These are phyloP conservation scores for Perca flavescens DNA, from an alignment of 2,113 vertebrate species.

Conservation along the genomic window DNA sequence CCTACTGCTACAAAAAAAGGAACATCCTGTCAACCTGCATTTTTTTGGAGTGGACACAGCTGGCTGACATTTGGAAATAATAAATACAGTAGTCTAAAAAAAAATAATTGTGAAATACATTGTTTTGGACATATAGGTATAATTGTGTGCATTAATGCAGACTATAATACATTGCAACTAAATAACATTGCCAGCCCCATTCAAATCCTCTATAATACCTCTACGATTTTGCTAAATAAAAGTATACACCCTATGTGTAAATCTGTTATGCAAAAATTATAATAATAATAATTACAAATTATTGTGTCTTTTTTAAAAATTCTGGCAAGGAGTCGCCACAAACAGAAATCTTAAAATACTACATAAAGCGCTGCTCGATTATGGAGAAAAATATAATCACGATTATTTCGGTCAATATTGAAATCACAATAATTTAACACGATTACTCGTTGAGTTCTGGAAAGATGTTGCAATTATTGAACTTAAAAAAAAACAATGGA, in stretches of 20 bases:
- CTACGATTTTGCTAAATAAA: not conserved
- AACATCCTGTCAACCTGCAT: not conserved
- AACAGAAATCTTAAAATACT: not conserved
- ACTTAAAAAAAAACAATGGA: too few relatives aligned
- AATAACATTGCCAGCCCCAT: not conserved
- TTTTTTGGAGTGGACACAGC: not conserved
- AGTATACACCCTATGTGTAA: not conserved
- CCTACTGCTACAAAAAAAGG: not conserved
- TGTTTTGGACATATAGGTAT: not conserved
- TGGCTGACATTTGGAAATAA: not conserved
- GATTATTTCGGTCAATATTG: too few relatives aligned
- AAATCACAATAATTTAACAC: too few relatives aligned
- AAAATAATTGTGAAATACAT: not conserved
- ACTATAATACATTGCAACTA: not conserved
- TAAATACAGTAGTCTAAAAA: not conserved
- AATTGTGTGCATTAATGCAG: not conserved
- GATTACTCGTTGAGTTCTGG: too few relatives aligned
- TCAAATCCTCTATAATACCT: not conserved
- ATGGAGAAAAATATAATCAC: too few relatives aligned
- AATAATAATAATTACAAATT: not conserved
- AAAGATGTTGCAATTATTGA: too few relatives aligned
- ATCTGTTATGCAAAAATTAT: not conserved
- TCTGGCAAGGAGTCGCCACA: not conserved
- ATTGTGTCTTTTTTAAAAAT: not conserved
- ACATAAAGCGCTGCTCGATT: not conserved